A percentile compares a stretch with the other conserved stretches of the same genome.
Evolutionary conservation across 1,140 invertebrate species (phyloP).

Genomic region (Oscheius sp.): DNA sequence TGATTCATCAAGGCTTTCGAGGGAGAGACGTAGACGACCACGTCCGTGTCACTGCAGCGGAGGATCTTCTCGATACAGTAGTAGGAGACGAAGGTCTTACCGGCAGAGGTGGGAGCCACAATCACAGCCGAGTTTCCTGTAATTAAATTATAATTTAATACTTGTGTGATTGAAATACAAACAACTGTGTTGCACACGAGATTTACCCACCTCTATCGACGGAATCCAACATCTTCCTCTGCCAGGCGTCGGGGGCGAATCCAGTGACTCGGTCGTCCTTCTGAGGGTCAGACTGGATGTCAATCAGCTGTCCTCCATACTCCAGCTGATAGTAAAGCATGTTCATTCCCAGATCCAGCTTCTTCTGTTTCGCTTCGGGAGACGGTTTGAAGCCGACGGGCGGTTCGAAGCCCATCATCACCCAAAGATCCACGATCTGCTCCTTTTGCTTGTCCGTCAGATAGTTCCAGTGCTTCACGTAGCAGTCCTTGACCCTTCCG

Average conservation of each 20-base stretch:
- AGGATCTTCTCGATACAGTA: conserved; percentile 61
- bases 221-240: conserved; percentile 58
- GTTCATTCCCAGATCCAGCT: conserved; percentile 53
- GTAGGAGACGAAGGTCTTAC: conserved; percentile 61
- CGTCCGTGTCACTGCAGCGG: conserved; percentile 54
- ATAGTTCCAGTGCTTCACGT: conserved; percentile 49
- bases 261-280: conserved; percentile 60
- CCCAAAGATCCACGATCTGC: conserved; percentile 51
- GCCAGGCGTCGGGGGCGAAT: conserved; percentile 57
- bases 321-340: conserved; percentile 57
- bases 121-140: conserved; percentile 60
- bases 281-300: conserved; percentile 54
- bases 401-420: conserved; percentile 49
- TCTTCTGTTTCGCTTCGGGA: conserved; percentile 38
- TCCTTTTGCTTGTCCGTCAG: conserved; percentile 55
- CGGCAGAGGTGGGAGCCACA: conserved; percentile 59
- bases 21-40: conserved; percentile 60
- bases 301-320: conserved; percentile 56
- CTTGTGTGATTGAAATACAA: conserved; percentile 24
- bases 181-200: not conserved
- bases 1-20: conserved; percentile 60
- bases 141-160: conserved; percentile 29
- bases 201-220: conserved; percentile 51
- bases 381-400: conserved; percentile 16
- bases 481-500: conserved; percentile 51